Conservation (phyloP, 30 jellyfish, hydroid and myxozoan species). For the Aurelia aurita complex sp. Pacific region DNA sequence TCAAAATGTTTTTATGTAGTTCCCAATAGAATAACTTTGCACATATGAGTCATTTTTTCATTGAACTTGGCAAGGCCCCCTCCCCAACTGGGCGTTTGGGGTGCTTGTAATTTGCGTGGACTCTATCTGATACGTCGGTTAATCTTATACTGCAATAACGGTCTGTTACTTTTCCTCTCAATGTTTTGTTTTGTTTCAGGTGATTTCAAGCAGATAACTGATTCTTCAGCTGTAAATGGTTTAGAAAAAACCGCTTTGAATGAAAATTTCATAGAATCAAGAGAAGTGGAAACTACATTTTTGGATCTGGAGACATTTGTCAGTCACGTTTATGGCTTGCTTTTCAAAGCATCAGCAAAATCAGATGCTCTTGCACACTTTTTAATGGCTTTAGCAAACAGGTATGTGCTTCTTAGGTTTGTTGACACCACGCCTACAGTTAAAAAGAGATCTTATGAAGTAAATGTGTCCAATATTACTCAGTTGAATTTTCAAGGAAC, state of each 20-base stretch:
- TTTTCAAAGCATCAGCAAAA: slow-evolving; percentile 60
- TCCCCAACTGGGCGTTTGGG: no score
- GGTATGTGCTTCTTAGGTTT: slow-evolving; percentile 26
- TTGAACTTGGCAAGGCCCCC: no score
- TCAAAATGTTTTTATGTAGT: no score
- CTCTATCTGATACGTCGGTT: no score
- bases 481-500: no score
- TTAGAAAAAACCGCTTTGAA: background rate
- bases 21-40: no score
- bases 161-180: background rate
- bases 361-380: slow-evolving; percentile 73
- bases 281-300: slow-evolving; percentile 5
- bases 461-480: no score
- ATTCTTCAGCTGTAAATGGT: background rate
- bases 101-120: no score
- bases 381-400: slow-evolving; percentile 65
- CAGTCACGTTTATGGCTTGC: slow-evolving; percentile 37
- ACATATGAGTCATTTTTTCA: no score
- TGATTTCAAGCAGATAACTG: background rate
- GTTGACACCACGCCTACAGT: no score
- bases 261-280: slow-evolving; percentile 23
- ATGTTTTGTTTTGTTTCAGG: background rate
- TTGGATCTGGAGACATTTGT: slow-evolving; percentile 48
- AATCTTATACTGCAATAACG: background rate
- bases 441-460: no score